Conservation (phyloP, 2,888 invertebrate species). For the Phengaris alcon region DNA sequence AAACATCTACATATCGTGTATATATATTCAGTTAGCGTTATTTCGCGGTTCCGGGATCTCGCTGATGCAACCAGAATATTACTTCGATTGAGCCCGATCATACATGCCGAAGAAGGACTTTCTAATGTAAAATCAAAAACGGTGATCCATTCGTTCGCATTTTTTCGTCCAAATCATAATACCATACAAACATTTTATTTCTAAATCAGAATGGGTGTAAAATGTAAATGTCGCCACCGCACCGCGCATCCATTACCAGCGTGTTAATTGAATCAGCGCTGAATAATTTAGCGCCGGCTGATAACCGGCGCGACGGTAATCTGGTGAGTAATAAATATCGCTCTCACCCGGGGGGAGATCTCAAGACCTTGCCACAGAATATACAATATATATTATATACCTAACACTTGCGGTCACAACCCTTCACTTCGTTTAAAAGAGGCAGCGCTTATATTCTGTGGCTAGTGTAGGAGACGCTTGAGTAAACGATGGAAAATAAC, state of each 20-base stretch:
- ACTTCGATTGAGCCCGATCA: too few relatives aligned
- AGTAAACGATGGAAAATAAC: not conserved
- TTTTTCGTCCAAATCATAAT: not conserved
- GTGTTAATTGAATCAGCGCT: slow-evolving; percentile 21
- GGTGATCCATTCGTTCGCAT: too few relatives aligned
- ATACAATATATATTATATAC: not conserved
- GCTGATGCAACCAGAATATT: too few relatives aligned
- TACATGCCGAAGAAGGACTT: too few relatives aligned
- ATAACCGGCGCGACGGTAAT: slow-evolving; percentile 16
- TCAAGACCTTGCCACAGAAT: not conserved
- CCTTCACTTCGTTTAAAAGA: not conserved
- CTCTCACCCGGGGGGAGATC: not conserved
- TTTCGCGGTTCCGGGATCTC: too few relatives aligned
- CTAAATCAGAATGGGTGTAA: slow-evolving; percentile 13
- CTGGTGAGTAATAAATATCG: slow-evolving; percentile 11
- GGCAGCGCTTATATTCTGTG: not conserved
- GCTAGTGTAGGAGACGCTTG: not conserved
- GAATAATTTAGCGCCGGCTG: slow-evolving; percentile 12
- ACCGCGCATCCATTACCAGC: slow-evolving; percentile 1
- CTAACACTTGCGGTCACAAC: slow-evolving; percentile 3
- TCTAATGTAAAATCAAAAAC: too few relatives aligned
- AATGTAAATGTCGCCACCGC: slow-evolving; percentile 19
- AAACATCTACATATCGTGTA: too few relatives aligned
- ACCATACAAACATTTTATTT: not conserved
- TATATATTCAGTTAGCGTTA: too few relatives aligned